Evolutionary conservation across 2,888 invertebrate species (phyloP), one percentile per base, ranked within the genome.

Genomic region (Ditula angustiorana): DNA sequence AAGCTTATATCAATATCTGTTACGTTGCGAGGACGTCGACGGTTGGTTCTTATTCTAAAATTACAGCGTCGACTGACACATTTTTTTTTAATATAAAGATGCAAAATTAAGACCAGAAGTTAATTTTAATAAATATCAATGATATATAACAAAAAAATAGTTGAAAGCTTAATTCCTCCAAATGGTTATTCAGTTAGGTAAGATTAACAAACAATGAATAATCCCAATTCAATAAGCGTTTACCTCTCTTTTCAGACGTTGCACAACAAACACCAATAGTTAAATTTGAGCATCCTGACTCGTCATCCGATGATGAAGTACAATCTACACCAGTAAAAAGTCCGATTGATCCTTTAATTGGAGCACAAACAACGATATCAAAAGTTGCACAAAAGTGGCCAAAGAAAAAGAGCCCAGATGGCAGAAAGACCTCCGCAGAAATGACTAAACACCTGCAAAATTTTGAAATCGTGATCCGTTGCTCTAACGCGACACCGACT

Each of bases 401-500:
- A n/a, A 49, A 37, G 24, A 44, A 23, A 8, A 11, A 21, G 41
- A 8, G 19, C 10, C 19, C 33, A 1, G 28, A 21, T 10, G 57
- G 23, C 16, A 13, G 23, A 0, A 23, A 7, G 10, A 19, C 16
- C 5, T 5, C 10, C 0, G 8, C 67, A 13, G 58, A 68, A 59
- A 13, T 71, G 57, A 19, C 16, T 4, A 63, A 63, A 63, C 73
- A 66, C 63, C 69, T 64, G 52, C 35, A 69, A 41, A 78, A 78
- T 55, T 53, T 78, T 13, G 65, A 66, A 44, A 73, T 68, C 3
- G 68, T 81, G 23, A 47, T 82, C 5, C 52, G 61, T 2, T 66
- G 67, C 28, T 77, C 81, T 0, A 81, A 81, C 69, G 82, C 71
- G 1, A 72, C 71, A 0, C 71, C 71, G 0, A 66, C 69, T 10